phyloP scores from a whole-genome alignment of 1,140 invertebrate genomes.

The Acromyrmex heyeri region DNA sequence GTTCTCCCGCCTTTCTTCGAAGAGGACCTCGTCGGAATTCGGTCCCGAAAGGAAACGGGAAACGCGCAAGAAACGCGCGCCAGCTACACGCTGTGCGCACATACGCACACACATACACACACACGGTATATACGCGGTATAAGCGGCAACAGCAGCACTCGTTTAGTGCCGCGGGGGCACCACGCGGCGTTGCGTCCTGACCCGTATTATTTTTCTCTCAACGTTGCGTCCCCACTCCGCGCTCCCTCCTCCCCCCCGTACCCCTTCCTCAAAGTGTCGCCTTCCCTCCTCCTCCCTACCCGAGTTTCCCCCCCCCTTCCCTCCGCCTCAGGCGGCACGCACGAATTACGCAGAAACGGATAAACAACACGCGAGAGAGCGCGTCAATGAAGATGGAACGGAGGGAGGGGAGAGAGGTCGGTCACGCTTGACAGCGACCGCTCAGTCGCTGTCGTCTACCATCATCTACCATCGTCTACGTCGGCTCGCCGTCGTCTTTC shows the following conservation, averaged over 20 bases:
- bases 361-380: constrained; percentile 65
- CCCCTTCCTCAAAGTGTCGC: neutral
- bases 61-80: neutral
- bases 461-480: neutral
- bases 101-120: neutral
- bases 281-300: neutral
- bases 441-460: no score
- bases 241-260: neutral
- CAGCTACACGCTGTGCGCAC: neutral
- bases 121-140: neutral
- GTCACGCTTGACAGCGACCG: constrained; percentile 30
- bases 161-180: constrained; percentile 58
- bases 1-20: neutral
- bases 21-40: neutral
- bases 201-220: constrained; percentile 55
- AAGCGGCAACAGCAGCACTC: constrained; percentile 36
- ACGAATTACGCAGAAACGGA: constrained; percentile 62
- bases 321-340: constrained; percentile 15
- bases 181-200: constrained; percentile 50
- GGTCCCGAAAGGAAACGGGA: constrained; percentile 30
- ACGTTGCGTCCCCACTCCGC: constrained; percentile 15
- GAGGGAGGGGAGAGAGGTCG: constrained; percentile 1
- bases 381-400: constrained; percentile 63
- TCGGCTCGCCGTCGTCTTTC: neutral
- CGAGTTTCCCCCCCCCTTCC: no score